Evolutionary conservation across 1,140 invertebrate species (phyloP).

Genomic region (Cydia fagiglandana): DNA sequence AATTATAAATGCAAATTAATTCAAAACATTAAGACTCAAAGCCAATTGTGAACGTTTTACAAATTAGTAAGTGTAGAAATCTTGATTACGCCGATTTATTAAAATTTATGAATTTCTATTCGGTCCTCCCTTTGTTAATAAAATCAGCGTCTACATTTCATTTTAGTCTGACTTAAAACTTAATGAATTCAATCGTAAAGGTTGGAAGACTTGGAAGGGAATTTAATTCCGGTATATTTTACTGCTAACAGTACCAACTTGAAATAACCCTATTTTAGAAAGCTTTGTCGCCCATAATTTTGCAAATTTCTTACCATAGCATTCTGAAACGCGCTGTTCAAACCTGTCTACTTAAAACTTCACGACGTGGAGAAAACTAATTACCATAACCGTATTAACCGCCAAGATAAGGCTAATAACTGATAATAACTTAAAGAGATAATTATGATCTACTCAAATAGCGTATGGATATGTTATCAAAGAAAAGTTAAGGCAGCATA

Average conservation of each 20-base stretch:
- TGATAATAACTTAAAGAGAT: constrained; percentile 6
- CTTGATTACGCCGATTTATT: constrained; percentile 25
- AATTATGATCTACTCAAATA: not conserved
- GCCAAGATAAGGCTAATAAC: constrained; percentile 4
- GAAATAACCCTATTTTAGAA: not conserved
- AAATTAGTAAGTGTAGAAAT: constrained; percentile 27
- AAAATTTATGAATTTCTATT: constrained; percentile 29
- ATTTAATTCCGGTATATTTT: not conserved
- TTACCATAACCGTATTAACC: constrained; percentile 8
- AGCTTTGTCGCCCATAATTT: not conserved
- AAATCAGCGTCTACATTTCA: constrained; percentile 1
- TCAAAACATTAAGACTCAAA: constrained; percentile 11
- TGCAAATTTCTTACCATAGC: not conserved
- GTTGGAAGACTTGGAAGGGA: not conserved
- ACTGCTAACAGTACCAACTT: not conserved
- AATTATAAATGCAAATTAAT: not conserved
- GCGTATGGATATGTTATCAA: not conserved
- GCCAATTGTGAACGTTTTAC: constrained; percentile 13
- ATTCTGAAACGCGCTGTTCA: not conserved
- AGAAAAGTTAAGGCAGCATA: not conserved
- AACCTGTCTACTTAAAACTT: not conserved
- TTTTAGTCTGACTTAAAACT: constrained; percentile 26
- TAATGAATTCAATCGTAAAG: not conserved
- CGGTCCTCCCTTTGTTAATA: constrained; percentile 16
- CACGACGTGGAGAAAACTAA: constrained; percentile 7